These are phyloP conservation scores for Hydrochoerus hydrochaeris DNA, from an alignment of 2,113 vertebrate species.

Conservation along the genomic window DNA sequence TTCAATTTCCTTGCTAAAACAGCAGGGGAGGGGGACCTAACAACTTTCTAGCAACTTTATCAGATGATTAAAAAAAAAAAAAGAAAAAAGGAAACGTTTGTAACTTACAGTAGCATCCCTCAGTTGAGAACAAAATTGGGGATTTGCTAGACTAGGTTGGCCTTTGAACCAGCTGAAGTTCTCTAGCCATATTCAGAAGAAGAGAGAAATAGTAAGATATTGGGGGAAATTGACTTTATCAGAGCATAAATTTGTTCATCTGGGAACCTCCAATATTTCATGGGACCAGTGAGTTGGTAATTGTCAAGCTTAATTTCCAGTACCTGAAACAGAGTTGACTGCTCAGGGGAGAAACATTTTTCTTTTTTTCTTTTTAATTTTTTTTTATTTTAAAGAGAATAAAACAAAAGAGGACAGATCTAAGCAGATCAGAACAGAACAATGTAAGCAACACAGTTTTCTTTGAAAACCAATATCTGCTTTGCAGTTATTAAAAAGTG, in stretches of 20 bases:
- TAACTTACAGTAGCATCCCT: background rate
- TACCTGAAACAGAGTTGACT: background rate
- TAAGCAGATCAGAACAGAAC: too few species aligned
- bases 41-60: conserved; percentile 12
- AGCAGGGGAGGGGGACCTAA: background rate
- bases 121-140: background rate
- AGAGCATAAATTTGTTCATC: background rate
- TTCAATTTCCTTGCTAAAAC: conserved; percentile 48
- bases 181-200: background rate
- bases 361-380: too few species aligned
- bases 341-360: conserved; percentile 41
- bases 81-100: background rate
- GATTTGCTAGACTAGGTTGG: background rate
- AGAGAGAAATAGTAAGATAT: background rate
- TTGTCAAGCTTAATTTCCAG: background rate
- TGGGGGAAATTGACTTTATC: background rate
- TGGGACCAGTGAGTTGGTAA: background rate
- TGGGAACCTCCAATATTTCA: background rate
- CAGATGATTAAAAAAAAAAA: background rate
- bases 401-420: too few species aligned
- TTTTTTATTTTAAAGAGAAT: too few species aligned
- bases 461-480: conserved; percentile 44
- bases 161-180: background rate
- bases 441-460: too few species aligned
- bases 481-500: conserved; percentile 58